Evolutionary conservation across 2,797 vertebrate species (phyloP).

Genomic region (Brachyalestes nurse): DNA sequence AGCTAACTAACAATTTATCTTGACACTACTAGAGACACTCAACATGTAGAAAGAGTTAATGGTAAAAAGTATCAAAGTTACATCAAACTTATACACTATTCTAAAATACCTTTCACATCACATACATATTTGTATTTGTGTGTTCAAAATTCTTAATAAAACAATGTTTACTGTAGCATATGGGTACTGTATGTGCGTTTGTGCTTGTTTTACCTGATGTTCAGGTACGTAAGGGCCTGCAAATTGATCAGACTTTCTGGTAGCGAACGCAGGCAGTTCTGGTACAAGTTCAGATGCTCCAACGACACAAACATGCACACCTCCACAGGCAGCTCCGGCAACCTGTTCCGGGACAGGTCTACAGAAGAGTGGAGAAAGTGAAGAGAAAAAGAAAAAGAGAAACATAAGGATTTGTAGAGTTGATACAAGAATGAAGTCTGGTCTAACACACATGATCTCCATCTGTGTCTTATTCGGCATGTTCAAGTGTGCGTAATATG

Average conservation of each 20-base stretch:
- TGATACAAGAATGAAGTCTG: conserved; percentile 14
- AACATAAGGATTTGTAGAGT: neutral
- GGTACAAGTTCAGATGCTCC: conserved; percentile 94
- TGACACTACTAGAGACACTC: too few species aligned
- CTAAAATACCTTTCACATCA: too few species aligned
- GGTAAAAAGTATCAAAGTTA: too few species aligned
- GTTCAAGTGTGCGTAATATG: neutral
- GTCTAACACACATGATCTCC: conserved; percentile 2
- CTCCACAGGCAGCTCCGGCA: conserved; percentile 91
- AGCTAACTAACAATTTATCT: too few species aligned
- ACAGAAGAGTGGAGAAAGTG: conserved; percentile 26
- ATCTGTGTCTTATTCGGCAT: conserved; percentile 22
- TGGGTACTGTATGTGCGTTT: conserved; percentile 4
- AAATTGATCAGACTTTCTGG: conserved; percentile 91
- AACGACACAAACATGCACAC: conserved; percentile 92
- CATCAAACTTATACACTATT: too few species aligned
- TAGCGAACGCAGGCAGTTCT: conserved; percentile 94
- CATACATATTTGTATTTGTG: too few species aligned
- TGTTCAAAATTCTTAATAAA: too few species aligned
- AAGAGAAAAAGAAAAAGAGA: neutral
- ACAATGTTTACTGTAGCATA: neutral
- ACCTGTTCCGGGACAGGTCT: conserved; percentile 94
- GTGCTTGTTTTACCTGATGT: conserved; percentile 87
- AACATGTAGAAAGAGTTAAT: too few species aligned
- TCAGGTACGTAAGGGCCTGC: conserved; percentile 91